Evolutionary conservation across 2,888 invertebrate genomes (phyloP).

Genomic region (Diogma glabrata): DNA sequence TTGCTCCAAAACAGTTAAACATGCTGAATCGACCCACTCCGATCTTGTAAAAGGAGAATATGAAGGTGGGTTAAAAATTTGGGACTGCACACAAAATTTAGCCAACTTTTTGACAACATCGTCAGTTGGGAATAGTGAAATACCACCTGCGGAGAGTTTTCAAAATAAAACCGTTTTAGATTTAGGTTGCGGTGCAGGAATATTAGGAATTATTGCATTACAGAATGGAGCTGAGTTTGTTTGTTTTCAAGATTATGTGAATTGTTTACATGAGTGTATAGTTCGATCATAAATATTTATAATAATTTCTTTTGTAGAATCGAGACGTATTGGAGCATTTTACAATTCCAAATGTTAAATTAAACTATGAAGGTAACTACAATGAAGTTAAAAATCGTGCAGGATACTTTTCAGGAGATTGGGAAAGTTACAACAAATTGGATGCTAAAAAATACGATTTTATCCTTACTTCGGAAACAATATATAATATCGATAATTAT

Average conservation of each 20-base stretch:
- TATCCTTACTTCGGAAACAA: constrained; percentile 88
- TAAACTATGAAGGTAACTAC: constrained; percentile 42
- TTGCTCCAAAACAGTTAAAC: constrained; percentile 30
- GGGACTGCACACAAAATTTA: constrained; percentile 88
- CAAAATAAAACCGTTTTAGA: constrained; percentile 57
- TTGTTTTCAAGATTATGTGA: constrained; percentile 91
- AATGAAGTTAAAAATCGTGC: background rate
- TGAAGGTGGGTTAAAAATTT: constrained; percentile 89
- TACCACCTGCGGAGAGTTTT: too few relatives aligned
- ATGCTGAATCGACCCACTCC: constrained; percentile 50
- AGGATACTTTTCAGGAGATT: constrained; percentile 51
- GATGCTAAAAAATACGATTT: constrained; percentile 53
- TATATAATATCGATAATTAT: constrained; percentile 75
- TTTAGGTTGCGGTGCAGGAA: constrained; percentile 85
- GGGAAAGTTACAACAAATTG: constrained; percentile 59
- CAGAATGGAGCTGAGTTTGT: constrained; percentile 52
- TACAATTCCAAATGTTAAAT: constrained; percentile 71
- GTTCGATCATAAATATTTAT: constrained; percentile 8
- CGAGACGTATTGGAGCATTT: constrained; percentile 63
- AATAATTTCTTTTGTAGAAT: constrained; percentile 53
- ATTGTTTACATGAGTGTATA: too few relatives aligned
- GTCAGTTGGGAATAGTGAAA: too few relatives aligned
- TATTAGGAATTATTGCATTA: constrained; percentile 72
- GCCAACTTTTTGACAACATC: constrained; percentile 47
- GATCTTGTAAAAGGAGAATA: constrained; percentile 66